Base-by-base conservation (phyloP, 37 sponge, comb jelly and placozoan species). In the Petrosia ficiformis region DNA sequence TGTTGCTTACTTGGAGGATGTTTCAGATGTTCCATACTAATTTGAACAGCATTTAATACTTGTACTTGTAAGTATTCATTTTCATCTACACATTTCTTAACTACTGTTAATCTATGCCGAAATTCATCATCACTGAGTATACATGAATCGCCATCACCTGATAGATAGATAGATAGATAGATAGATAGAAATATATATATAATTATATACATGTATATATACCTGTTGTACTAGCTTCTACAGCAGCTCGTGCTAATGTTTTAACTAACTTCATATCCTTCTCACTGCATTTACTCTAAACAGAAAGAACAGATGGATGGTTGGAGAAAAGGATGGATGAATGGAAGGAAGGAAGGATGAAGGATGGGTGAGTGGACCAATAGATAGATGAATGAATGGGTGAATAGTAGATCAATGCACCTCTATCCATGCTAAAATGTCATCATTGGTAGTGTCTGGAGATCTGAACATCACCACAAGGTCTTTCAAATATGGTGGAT, bases 1-100 rank as follows among this genome's bases (percentile, higher is more conserved):
- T 40, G 43, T 30, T 29, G 19, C 72, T 59, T 59, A 88, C 89
- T 39, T 63, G 79, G 80, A 0, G 89, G 89, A 48, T 88, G 84
- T 33, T 74, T 32, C 31, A 81, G 37, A 28, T 74, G 44, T 28
- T 70, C 19, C 25, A 88, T 66, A 32, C 39, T 42, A 0, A 68
- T 19, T 41, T 88, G 89, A 22, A 83, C 28, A 29, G 78, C 89
- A 48, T 75, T 73, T 56, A 88, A 77, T 24, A 83, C 74, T 25
- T 75, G 43, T 11, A 88, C 2, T 32, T 74, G 74, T 26, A 82
- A 38, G 1, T 73, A 65, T 25, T 40, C 30, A 25, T 54, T 22
- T 1, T 57, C 52, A n/a, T 74, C 66, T 1, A 72, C 79, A 60
- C 42, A 52, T 39, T 68, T 74, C 52, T 75, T 88, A 24, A 88